Conservation (phyloP, 2,797 vertebrate species). For the Bradypus variegatus region DNA sequence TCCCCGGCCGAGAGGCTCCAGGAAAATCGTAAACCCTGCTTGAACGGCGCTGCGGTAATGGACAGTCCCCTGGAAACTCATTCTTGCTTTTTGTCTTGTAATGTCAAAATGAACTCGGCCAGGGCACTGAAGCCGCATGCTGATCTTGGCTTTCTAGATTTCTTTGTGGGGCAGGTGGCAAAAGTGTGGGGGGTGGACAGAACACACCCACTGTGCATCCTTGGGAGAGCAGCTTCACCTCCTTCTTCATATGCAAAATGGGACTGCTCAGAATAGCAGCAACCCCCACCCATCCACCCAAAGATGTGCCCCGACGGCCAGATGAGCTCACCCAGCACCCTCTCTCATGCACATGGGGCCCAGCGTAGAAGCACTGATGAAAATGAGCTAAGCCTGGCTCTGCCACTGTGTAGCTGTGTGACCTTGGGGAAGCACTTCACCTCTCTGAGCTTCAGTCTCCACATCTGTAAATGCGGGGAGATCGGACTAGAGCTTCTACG, state of each 20-base stretch:
- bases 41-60: conserved; percentile 37
- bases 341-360: not conserved
- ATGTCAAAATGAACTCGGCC: conserved; percentile 25
- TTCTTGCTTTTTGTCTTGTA: conserved; percentile 8
- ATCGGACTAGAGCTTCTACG: not conserved
- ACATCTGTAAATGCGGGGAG: not conserved
- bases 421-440: not conserved
- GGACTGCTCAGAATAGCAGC: not conserved
- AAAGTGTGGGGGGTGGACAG: not conserved
- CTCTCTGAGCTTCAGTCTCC: not conserved
- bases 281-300: not conserved
- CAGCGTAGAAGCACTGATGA: not conserved
- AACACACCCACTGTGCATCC: not conserved
- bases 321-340: not conserved
- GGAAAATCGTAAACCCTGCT: conserved; percentile 59
- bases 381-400: not conserved
- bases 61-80: not conserved
- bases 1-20: conserved; percentile 60
- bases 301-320: not conserved
- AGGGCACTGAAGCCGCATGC: not conserved
- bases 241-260: not conserved
- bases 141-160: not conserved
- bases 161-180: not conserved
- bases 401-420: not conserved
- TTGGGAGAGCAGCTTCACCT: not conserved